Conservation (phyloP, 2,888 invertebrate genomes). For the Alloplasta piceator region DNA sequence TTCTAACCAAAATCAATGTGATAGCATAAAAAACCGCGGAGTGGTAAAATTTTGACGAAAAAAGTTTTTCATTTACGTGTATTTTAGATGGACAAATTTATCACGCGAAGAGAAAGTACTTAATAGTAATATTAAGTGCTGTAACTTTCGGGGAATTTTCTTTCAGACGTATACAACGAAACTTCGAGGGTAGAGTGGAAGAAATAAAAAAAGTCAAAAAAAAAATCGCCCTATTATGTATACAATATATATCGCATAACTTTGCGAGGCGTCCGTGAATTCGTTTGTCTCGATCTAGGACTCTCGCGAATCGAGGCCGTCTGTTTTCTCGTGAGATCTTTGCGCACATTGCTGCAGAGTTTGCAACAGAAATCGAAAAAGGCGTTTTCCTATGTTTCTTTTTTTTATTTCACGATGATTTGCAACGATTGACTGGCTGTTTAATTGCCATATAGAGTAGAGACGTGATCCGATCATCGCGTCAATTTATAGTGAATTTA, state of each 20-base stretch:
- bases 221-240: too few relatives aligned
- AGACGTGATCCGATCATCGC: slow-evolving; percentile 6
- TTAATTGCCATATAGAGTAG: slow-evolving; percentile 16
- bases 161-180: too few relatives aligned
- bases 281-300: slow-evolving; percentile 50
- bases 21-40: too few relatives aligned
- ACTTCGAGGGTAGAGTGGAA: too few relatives aligned
- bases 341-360: not conserved
- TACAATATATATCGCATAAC: not conserved
- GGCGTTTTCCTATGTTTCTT: not conserved
- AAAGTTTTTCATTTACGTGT: too few relatives aligned
- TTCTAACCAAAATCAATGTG: too few relatives aligned
- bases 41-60: too few relatives aligned
- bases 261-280: slow-evolving; percentile 33
- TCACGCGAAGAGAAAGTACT: too few relatives aligned
- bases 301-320: slow-evolving; percentile 41
- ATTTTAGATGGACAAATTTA: too few relatives aligned
- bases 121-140: too few relatives aligned
- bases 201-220: too few relatives aligned
- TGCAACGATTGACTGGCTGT: slow-evolving; percentile 48
- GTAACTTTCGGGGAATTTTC: too few relatives aligned
- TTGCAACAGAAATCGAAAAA: slow-evolving; percentile 5
- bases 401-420: slow-evolving; percentile 31
- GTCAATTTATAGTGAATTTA: not conserved
- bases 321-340: slow-evolving; percentile 12